Evolutionary conservation across 1,140 invertebrate genomes (phyloP), one percentile per base, ranked within the genome.

Genomic region (Drosophila watanabei): DNA sequence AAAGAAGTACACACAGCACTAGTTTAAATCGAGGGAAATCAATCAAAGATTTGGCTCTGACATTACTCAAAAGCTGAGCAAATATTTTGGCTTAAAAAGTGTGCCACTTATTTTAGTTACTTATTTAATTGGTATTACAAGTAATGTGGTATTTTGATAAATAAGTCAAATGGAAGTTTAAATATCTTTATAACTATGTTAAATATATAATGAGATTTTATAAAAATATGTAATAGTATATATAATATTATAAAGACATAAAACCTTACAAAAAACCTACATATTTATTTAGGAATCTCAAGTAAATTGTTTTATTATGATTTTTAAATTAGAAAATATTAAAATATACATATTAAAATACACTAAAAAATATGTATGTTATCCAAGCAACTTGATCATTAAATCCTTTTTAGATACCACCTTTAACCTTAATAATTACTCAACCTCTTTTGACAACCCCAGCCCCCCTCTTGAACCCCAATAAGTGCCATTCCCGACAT

Each of bases 1-100:
- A 58, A 58, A 33, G 10, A 64, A 39, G 13, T 41, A 52, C 30
- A 32, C 11, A 7, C 11, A 8, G 32, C 24, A 14, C 14, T 13
- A 37, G 16, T 63, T 63, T 11, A 59, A 63, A 39, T 30, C 10
- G 20, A 13, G 28, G 16, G 7, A 41, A 60, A 24, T 59, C n/a
- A 59, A 39, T 63, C 51, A 35, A 63, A 35, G 24, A 35, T 28
- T 28, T 16, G 33, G 18, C 13, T 56, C 37, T 56, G 52, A 37
- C 33, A 33, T 56, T 24, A 24, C 35, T 16, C 13, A 8, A 6
- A 30, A 39, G n/a, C 39, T 28, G 18, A 10, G 13, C 49, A 39
- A 56, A 63, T 30, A n/a, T 37, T 35, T 54, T 9, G 2, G 13
- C 32, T 24, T 20, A 3, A 9, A 20, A 35, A 35, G 32, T 35